Evolutionary conservation across 2,888 invertebrate species (phyloP).

Genomic region (Phyllotreta cruciferae): DNA sequence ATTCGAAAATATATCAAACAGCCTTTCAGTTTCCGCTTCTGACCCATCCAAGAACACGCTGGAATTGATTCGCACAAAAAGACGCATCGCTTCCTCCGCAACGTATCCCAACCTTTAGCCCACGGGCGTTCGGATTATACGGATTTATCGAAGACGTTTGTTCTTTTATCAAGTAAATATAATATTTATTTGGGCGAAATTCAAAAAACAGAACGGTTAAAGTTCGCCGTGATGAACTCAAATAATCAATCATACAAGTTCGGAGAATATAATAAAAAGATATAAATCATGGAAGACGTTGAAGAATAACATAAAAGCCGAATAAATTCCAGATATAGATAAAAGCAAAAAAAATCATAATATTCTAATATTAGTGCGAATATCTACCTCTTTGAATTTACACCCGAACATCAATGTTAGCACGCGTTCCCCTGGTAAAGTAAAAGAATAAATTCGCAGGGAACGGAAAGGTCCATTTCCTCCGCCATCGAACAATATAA

Average conservation of each 20-base stretch:
- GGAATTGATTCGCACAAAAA: slow-evolving; percentile 21
- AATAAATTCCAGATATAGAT: too few species aligned
- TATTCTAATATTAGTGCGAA: too few species aligned
- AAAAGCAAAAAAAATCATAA: too few species aligned
- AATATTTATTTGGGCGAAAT: too few species aligned
- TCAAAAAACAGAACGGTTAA: too few species aligned
- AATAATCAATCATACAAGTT: too few species aligned
- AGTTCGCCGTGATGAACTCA: too few species aligned
- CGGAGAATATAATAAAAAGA: slow-evolving; percentile 1
- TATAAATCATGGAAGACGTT: neutral
- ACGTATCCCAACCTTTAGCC: neutral
- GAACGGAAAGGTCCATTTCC: slow-evolving; percentile 30
- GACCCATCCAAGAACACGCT: slow-evolving; percentile 7
- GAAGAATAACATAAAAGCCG: too few species aligned
- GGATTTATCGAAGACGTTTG: neutral
- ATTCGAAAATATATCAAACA: slow-evolving; percentile 17
- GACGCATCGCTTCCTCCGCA: slow-evolving; percentile 23
- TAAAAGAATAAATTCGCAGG: slow-evolving; percentile 21
- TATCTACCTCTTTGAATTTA: neutral
- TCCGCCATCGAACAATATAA: slow-evolving; percentile 31
- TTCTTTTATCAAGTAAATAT: too few species aligned
- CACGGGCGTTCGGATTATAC: slow-evolving; percentile 1
- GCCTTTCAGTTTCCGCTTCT: slow-evolving; percentile 1
- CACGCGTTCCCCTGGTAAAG: slow-evolving; percentile 10
- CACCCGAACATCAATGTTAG: neutral